These are phyloP conservation scores for Stegophylla sp. DNA, from an alignment of 2,888 invertebrate genomes.

Conservation along the genomic window DNA sequence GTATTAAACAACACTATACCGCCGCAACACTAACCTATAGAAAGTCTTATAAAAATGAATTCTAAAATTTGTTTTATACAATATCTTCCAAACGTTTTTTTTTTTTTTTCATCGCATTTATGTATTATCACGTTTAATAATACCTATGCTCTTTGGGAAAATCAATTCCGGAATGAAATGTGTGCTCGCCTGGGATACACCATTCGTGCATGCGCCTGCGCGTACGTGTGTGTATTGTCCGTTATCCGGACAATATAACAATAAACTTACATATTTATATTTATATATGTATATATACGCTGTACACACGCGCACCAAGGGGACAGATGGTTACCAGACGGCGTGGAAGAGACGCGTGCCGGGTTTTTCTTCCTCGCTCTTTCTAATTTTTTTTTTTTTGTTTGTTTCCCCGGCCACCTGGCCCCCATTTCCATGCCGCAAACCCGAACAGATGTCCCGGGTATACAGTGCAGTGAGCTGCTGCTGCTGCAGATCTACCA, in stretches of 20 bases:
- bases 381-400: constrained; percentile 25
- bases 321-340: constrained; percentile 55
- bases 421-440: constrained; percentile 27
- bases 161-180: background rate
- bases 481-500: constrained; percentile 44
- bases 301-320: background rate
- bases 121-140: background rate
- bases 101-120: too few relatives aligned
- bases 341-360: constrained; percentile 51
- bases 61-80: too few relatives aligned
- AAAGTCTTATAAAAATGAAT: too few relatives aligned
- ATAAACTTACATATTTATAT: background rate
- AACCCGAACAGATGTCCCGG: constrained; percentile 52
- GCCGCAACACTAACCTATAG: too few relatives aligned
- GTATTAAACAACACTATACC: background rate
- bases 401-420: constrained; percentile 33
- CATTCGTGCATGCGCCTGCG: background rate
- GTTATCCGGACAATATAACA: constrained; percentile 37
- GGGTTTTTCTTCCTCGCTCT: constrained; percentile 15
- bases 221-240: constrained; percentile 6
- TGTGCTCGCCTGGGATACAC: background rate
- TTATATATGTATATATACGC: background rate
- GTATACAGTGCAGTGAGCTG: too few relatives aligned
- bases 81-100: too few relatives aligned
- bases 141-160: background rate